Evolutionary conservation across 2,113 vertebrate species (phyloP).

Genomic region (Coptodon bakossiorum): DNA sequence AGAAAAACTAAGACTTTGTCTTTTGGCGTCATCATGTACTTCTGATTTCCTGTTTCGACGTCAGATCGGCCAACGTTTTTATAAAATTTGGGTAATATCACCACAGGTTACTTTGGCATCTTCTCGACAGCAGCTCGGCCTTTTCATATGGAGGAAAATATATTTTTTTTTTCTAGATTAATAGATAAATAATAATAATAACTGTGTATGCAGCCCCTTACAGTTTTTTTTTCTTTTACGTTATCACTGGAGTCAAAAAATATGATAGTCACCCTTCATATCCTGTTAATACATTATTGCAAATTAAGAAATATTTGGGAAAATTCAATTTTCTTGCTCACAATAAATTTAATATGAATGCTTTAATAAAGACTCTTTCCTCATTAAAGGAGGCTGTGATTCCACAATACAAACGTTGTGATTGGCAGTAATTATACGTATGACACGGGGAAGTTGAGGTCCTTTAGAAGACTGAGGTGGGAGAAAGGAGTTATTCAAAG

Average conservation of each 20-base stretch:
- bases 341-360: background rate
- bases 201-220: background rate
- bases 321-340: background rate
- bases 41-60: background rate
- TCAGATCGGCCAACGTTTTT: background rate
- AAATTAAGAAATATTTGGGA: background rate
- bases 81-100: background rate
- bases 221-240: background rate
- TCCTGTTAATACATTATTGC: background rate
- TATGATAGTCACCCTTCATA: accelerated
- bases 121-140: accelerated
- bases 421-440: accelerated
- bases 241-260: background rate
- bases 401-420: background rate
- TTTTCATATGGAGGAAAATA: accelerated
- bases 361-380: background rate
- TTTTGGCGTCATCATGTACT: accelerated
- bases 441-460: background rate
- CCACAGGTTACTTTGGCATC: background rate
- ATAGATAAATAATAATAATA: background rate
- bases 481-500: accelerated
- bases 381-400: background rate
- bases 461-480: too few species aligned
- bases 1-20: background rate
- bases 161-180: background rate